Evolutionary conservation across 53 echinoderm and acorn worm species (phyloP).

Genomic region (Patiria pectinifera): DNA sequence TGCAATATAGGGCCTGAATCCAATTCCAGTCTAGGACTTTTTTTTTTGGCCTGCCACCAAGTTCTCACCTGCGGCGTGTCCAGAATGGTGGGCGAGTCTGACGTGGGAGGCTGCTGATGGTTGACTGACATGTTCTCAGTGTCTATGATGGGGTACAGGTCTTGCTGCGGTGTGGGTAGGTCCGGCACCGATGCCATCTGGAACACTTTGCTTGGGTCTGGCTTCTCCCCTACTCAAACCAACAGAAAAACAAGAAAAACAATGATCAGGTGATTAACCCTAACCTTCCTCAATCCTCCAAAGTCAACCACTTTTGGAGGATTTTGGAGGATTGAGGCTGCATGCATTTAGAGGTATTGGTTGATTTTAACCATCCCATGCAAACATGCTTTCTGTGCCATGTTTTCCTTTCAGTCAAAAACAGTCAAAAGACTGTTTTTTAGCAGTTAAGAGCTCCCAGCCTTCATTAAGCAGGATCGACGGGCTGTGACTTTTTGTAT

Average conservation of each 20-base stretch:
- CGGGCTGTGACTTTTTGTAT: too few relatives aligned
- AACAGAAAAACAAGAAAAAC: background rate
- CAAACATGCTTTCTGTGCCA: too few relatives aligned
- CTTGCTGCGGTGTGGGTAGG: constrained; percentile 70
- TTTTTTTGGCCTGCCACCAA: background rate
- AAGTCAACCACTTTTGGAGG: too few relatives aligned
- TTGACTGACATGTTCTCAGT: constrained; percentile 87
- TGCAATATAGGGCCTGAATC: too few relatives aligned
- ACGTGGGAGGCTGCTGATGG: constrained; percentile 33
- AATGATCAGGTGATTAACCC: background rate
- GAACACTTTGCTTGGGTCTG: constrained; percentile 92
- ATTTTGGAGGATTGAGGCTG: too few relatives aligned
- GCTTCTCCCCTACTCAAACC: constrained; percentile 82
- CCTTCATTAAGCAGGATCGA: too few relatives aligned
- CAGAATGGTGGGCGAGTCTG: constrained; percentile 46
- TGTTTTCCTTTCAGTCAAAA: too few relatives aligned
- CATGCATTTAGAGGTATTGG: too few relatives aligned
- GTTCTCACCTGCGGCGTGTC: constrained; percentile 77
- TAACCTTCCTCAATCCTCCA: background rate
- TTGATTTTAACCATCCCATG: too few relatives aligned
- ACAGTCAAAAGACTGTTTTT: too few relatives aligned
- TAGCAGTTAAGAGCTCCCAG: too few relatives aligned
- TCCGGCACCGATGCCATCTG: constrained; percentile 75
- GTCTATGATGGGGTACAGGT: constrained; percentile 88
- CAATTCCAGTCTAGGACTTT: too few relatives aligned